A percentile compares a stretch with the other conserved stretches of the same genome.
Evolutionary conservation across 1,140 invertebrate genomes (phyloP).

Genomic region (Ladona fulva): DNA sequence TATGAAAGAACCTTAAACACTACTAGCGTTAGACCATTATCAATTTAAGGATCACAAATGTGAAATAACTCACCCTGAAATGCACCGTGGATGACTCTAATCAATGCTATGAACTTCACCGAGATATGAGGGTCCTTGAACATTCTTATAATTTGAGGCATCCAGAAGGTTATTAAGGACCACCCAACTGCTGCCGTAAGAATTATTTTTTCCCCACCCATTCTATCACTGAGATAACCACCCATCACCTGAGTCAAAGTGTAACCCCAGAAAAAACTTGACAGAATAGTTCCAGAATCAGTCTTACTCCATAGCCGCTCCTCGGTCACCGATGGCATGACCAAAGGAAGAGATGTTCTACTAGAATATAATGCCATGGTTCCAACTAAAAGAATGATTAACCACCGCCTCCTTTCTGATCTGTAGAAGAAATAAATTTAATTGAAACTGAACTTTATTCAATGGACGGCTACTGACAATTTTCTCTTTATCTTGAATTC

Average conservation of each 20-base stretch:
- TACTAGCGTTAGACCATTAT: no score
- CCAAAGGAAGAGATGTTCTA: conserved; percentile 56
- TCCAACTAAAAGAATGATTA: conserved; percentile 50
- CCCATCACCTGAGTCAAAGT: conserved; percentile 58
- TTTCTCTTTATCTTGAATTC: no score
- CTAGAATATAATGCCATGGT: conserved; percentile 58
- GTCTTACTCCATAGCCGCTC: conserved; percentile 62
- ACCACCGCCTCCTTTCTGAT: conserved; percentile 47
- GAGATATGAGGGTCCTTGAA: conserved; percentile 45
- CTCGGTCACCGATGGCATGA: conserved; percentile 52
- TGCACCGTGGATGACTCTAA: conserved; percentile 54
- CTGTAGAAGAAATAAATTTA: conserved; percentile 27
- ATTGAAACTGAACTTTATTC: not conserved
- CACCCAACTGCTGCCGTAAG: conserved; percentile 53
- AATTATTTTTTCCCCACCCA: conserved; percentile 59
- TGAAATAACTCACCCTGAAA: conserved; percentile 45
- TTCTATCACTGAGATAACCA: conserved; percentile 56
- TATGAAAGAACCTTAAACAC: no score
- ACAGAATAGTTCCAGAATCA: conserved; percentile 58
- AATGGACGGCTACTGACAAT: not conserved
- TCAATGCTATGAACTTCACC: conserved; percentile 48
- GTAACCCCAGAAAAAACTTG: conserved; percentile 71
- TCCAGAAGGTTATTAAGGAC: conserved; percentile 55
- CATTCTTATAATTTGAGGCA: conserved; percentile 53
- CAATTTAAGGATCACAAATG: no score